Evolutionary conservation across 2,888 invertebrate genomes (phyloP), one percentile per base, ranked within the genome.

Genomic region (Apotomis capreana): DNA sequence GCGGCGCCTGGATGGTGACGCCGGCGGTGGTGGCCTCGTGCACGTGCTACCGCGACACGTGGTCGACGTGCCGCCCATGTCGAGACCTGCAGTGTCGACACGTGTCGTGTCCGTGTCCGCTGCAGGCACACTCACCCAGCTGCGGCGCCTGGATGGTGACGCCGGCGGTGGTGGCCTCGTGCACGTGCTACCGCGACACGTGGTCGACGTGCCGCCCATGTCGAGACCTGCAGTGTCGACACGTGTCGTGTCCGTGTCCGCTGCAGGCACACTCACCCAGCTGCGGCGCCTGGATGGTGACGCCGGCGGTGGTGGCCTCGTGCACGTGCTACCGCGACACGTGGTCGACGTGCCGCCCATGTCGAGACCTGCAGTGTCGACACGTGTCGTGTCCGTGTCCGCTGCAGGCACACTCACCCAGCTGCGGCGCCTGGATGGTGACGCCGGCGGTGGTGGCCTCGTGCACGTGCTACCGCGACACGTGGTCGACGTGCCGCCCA

Each of bases 11-110:
- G 79, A 99, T 98, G 0, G 98, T 98, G 44, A 99, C 96, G 0
- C 99, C 99, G n/a, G 99, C 99, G 0, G 98, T 99, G 0, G 98
- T 98, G 26, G 98, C 97, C 86, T 99, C 99, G 87, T 98, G 98
- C 0, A 99, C 98, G 84, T 99, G 99, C 78, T 96, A 99, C 61
- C 99, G 95, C 26, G 99, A 99, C 0, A 99, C 99, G 91, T 99
- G 0, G 99, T 99, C 0, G 98, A 99, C 0, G 99, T 99, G 3
- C 99, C 99, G 67, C 97, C 97, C 97, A 97, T 98, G 83, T 97
- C 97, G 82, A 97, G 99, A 13, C 99, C 98, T 94, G 26, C 26
- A 26, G 26, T 26, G 26, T 5, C 64, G 5, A 54, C 57, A 37
- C 26, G 26, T 26, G 15, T 15, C 15, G 15, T 15, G 26, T 26